These are phyloP conservation scores for Propithecus coquereli DNA, from an alignment of 2,113 vertebrate genomes.

Conservation along the genomic window DNA sequence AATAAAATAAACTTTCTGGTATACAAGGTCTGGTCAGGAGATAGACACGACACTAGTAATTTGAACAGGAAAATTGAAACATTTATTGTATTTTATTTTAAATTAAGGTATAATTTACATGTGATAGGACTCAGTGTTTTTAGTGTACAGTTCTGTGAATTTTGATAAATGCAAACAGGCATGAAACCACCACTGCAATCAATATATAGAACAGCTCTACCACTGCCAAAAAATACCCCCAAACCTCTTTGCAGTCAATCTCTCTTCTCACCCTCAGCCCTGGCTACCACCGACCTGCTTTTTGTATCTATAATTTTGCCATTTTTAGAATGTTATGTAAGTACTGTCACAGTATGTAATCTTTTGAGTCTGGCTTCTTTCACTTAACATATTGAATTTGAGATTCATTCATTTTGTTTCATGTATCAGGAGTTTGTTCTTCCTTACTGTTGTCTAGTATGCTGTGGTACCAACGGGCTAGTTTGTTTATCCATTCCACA, in stretches of 20 bases:
- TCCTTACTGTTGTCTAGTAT: background rate
- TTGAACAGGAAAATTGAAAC: background rate
- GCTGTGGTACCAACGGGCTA: background rate
- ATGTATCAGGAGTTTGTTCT: background rate
- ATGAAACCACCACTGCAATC: background rate
- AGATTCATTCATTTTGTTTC: background rate
- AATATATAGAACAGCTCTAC: background rate
- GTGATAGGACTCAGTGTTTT: background rate
- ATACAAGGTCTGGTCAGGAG: background rate
- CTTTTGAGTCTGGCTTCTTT: background rate
- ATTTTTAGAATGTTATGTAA: background rate
- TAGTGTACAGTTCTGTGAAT: background rate
- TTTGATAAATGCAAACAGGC: background rate
- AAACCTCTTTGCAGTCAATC: background rate
- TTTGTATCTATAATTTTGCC: background rate
- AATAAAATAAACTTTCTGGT: background rate
- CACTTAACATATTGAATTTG: background rate
- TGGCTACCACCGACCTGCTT: background rate
- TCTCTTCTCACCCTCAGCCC: rapidly evolving
- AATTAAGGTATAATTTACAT: background rate
- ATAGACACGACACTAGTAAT: background rate
- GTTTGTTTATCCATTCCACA: background rate
- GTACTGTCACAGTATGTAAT: background rate
- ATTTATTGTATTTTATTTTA: background rate
- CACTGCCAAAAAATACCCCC: background rate